phyloP scores from a whole-genome alignment of 23 tunicate genomes.

The Oikopleura albicans region DNA sequence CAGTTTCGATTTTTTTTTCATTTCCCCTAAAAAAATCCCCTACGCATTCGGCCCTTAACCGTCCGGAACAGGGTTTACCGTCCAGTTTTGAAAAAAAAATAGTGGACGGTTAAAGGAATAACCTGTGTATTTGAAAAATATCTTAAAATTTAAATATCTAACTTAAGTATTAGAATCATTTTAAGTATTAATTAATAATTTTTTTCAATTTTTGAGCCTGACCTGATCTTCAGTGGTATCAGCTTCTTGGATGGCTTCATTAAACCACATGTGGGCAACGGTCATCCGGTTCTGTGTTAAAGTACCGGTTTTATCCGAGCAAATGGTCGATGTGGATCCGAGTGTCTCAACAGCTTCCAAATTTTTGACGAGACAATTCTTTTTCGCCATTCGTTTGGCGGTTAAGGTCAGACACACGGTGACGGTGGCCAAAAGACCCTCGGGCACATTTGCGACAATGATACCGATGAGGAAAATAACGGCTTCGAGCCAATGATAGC shows the following conservation, averaged over 20 bases:
- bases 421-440: constrained; percentile 97
- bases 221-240: constrained; percentile 99
- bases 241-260: constrained; percentile 62
- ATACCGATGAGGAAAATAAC: constrained; percentile 92
- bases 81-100: no score
- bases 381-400: constrained; percentile 64
- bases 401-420: constrained; percentile 58
- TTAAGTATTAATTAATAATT: no score
- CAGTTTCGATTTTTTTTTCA: no score
- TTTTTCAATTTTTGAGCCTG: no score
- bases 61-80: no score
- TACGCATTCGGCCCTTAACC: no score
- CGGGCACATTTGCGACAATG: constrained; percentile 98
- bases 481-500: constrained; percentile 51
- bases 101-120: no score
- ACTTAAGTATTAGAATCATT: no score
- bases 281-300: constrained; percentile 99
- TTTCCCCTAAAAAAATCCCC: no score
- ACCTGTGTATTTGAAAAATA: no score
- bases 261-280: constrained; percentile 99
- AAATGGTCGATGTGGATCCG: constrained; percentile 95
- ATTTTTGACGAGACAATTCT: constrained; percentile 61
- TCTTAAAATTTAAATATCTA: no score
- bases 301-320: constrained; percentile 99
- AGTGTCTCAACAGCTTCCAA: constrained; percentile 36